phyloP scores from a whole-genome alignment of 2,888 invertebrate genomes.

The Portevinia maculata region DNA sequence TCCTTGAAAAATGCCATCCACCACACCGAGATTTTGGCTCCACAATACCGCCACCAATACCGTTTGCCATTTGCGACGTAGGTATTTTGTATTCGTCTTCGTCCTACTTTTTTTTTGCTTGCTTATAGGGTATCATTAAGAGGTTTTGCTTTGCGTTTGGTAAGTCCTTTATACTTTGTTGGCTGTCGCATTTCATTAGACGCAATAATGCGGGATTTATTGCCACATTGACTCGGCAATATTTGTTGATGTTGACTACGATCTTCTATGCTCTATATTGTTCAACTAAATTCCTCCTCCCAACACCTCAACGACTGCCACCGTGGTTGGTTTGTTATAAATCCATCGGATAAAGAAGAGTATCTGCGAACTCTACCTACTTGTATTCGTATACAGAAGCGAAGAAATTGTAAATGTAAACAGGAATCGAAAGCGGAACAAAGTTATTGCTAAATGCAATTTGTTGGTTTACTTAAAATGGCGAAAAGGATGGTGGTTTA shows the following conservation, averaged over 20 bases:
- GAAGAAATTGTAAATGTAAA: slow-evolving; percentile 17
- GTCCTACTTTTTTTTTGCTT: too few species aligned
- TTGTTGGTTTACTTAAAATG: slow-evolving; percentile 31
- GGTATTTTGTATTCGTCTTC: background rate
- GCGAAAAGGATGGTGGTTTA: slow-evolving; percentile 26
- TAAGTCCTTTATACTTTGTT: background rate
- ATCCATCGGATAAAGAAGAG: slow-evolving; percentile 16
- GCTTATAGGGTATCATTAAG: slow-evolving; percentile 14
- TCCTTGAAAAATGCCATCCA: slow-evolving; percentile 58
- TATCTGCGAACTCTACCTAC: slow-evolving; percentile 1
- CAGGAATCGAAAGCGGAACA: slow-evolving; percentile 33
- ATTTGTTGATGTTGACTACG: slow-evolving; percentile 22
- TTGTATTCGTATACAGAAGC: too few species aligned
- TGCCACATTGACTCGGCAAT: slow-evolving; percentile 55
- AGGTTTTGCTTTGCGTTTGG: slow-evolving; percentile 23
- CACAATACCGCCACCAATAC: background rate
- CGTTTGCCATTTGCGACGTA: slow-evolving; percentile 26
- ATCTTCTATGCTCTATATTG: slow-evolving; percentile 9
- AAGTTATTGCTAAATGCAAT: slow-evolving; percentile 60
- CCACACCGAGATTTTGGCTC: slow-evolving; percentile 40
- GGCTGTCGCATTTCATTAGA: slow-evolving; percentile 58
- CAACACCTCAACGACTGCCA: background rate
- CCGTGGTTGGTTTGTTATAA: slow-evolving; percentile 1
- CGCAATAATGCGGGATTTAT: slow-evolving; percentile 56
- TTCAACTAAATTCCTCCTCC: slow-evolving; percentile 16